Percentiles rank a stretch among this genome's conserved stretches.
These are phyloP conservation scores for Nebria ingens DNA, from an alignment of 1,140 invertebrate genomes.

Conservation along the genomic window DNA sequence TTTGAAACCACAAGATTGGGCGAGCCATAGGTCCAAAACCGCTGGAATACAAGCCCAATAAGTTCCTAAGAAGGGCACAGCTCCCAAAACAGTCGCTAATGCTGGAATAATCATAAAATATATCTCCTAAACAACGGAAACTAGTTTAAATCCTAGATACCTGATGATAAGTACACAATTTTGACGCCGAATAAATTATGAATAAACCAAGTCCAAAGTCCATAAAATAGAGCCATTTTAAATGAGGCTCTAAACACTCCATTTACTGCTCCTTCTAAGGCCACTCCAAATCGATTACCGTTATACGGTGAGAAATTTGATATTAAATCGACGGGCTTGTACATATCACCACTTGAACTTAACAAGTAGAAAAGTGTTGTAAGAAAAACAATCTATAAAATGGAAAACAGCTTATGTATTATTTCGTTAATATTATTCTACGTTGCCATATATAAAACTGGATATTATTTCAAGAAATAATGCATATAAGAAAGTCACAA, in stretches of 20 bases:
- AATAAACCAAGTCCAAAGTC: constrained; percentile 95
- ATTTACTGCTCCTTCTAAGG: constrained; percentile 61
- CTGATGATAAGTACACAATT: constrained; percentile 89
- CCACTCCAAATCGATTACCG: constrained; percentile 62
- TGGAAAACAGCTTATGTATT: constrained; percentile 15
- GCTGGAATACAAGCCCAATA: constrained; percentile 92
- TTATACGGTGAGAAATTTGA: constrained; percentile 60
- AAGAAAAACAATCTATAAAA: constrained; percentile 81
- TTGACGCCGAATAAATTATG: constrained; percentile 92
- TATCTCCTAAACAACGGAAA: constrained; percentile 4
- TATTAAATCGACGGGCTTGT: constrained; percentile 84
- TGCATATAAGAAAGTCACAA: neutral
- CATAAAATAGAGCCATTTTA: constrained; percentile 95
- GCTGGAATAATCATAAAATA: constrained; percentile 40
- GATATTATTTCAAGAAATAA: constrained; percentile 1
- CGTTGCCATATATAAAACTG: neutral
- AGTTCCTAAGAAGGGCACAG: constrained; percentile 86
- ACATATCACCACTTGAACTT: constrained; percentile 75
- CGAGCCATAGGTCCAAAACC: constrained; percentile 86
- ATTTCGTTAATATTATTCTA: constrained; percentile 11
- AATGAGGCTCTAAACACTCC: constrained; percentile 88
- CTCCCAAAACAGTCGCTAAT: constrained; percentile 83
- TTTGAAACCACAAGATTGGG: constrained; percentile 65
- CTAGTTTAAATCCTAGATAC: constrained; percentile 36
- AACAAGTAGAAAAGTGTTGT: constrained; percentile 93